These are phyloP conservation scores for Periphyllus acericola DNA, from an alignment of 2,888 invertebrate genomes.

Conservation along the genomic window DNA sequence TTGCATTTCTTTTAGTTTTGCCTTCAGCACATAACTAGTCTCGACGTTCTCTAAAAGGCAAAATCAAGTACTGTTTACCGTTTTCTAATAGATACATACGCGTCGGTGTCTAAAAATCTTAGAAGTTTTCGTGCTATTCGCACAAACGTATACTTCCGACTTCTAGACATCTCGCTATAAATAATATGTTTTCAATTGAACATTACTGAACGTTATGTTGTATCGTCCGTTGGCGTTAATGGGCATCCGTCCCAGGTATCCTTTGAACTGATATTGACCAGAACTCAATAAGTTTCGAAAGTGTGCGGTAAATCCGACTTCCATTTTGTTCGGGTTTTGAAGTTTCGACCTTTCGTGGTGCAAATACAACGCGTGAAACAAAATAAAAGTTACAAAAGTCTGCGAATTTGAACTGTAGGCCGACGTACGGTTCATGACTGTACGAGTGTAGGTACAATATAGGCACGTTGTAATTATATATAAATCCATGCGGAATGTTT, in stretches of 20 bases:
- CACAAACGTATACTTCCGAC: not conserved
- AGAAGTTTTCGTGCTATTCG: not conserved
- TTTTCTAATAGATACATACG: not conserved
- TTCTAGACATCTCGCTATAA: not conserved
- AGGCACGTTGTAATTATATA: too few species aligned
- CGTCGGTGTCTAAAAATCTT: not conserved
- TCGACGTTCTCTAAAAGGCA: constrained; percentile 34
- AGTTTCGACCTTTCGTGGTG: constrained; percentile 36
- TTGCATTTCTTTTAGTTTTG: constrained; percentile 25
- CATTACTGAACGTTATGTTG: constrained; percentile 55
- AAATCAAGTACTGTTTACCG: too few species aligned
- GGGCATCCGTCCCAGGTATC: constrained; percentile 48
- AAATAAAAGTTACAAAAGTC: not conserved
- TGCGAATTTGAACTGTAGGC: not conserved
- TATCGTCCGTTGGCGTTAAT: constrained; percentile 46
- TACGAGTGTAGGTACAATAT: too few species aligned
- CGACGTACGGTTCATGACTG: too few species aligned
- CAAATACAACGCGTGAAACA: not conserved
- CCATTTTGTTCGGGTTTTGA: constrained; percentile 47
- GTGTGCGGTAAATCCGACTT: constrained; percentile 30
- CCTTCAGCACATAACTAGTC: constrained; percentile 43
- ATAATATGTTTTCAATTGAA: not conserved
- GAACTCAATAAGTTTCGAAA: constrained; percentile 24
- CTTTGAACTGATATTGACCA: constrained; percentile 55
- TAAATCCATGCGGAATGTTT: too few species aligned